A percentile compares a stretch with the other conserved stretches of the same genome.
These are phyloP conservation scores for Drosophila ezoana DNA, from an alignment of 2,888 invertebrate species.

Conservation along the genomic window DNA sequence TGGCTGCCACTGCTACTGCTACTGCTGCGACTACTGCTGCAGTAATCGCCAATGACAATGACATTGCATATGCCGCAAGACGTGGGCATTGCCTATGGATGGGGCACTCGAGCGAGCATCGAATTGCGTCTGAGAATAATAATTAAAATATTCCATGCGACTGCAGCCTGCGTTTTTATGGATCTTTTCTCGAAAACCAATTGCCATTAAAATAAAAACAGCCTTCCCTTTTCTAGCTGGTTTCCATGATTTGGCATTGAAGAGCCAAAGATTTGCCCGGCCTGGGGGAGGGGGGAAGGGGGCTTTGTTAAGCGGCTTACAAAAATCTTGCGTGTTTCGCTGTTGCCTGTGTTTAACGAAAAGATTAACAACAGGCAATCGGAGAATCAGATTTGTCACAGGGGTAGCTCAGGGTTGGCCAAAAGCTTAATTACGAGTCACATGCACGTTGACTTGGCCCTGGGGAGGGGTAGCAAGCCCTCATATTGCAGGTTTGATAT, in stretches of 20 bases:
- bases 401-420: slow-evolving; percentile 53
- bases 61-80: slow-evolving; percentile 39
- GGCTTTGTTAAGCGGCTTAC: slow-evolving; percentile 65
- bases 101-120: slow-evolving; percentile 7
- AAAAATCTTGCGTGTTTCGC: slow-evolving; percentile 76
- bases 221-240: slow-evolving; percentile 7
- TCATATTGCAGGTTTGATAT: slow-evolving; percentile 61
- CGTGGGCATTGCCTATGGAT: slow-evolving; percentile 19
- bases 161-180: slow-evolving; percentile 16
- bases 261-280: slow-evolving; percentile 4
- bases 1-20: too few species aligned
- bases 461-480: slow-evolving; percentile 18
- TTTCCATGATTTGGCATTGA: slow-evolving; percentile 30
- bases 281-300: neutral
- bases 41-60: slow-evolving; percentile 45
- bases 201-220: slow-evolving; percentile 36
- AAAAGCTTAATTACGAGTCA: slow-evolving; percentile 67
- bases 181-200: slow-evolving; percentile 37
- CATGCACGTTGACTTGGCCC: slow-evolving; percentile 4
- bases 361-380: slow-evolving; percentile 68
- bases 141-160: slow-evolving; percentile 49
- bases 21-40: neutral
- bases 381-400: slow-evolving; percentile 65
- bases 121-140: slow-evolving; percentile 43
- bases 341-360: slow-evolving; percentile 70